Evolutionary conservation across 2,113 vertebrate species (phyloP).

Genomic region (Lichenostomus cassidix): DNA sequence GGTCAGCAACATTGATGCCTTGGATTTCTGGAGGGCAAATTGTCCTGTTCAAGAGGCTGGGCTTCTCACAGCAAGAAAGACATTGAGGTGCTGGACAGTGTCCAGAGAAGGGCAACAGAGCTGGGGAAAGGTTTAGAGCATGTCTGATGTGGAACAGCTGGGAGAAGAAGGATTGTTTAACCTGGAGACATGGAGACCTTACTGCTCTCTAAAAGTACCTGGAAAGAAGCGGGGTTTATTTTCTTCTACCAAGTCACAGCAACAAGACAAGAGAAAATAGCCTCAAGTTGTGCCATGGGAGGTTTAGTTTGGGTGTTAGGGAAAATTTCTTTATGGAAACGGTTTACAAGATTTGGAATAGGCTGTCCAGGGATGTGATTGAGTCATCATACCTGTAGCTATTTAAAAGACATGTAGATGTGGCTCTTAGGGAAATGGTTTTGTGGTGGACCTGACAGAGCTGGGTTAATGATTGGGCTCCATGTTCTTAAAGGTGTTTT

Average conservation of each 20-base stretch:
- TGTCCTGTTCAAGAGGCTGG: background rate
- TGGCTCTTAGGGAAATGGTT: background rate
- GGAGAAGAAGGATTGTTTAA: background rate
- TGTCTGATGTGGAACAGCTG: background rate
- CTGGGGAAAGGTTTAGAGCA: background rate
- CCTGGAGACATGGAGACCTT: background rate
- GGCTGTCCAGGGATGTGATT: background rate
- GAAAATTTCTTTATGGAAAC: background rate
- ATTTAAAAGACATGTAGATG: background rate
- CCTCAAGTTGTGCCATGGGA: background rate
- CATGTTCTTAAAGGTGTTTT: background rate
- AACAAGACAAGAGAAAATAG: background rate
- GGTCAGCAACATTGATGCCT: background rate
- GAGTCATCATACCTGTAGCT: background rate
- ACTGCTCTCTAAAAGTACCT: background rate
- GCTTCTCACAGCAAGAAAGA: background rate
- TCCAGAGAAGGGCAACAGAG: fast-evolving
- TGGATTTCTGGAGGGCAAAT: background rate
- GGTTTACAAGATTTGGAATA: background rate
- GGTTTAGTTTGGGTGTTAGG: background rate
- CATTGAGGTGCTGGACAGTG: background rate
- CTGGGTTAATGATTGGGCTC: background rate
- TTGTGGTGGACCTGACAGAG: no score
- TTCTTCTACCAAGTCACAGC: background rate
- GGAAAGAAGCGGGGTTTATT: background rate